Base-by-base conservation (phyloP, 2,797 vertebrate genomes). In the Tokudaia muenninki region DNA sequence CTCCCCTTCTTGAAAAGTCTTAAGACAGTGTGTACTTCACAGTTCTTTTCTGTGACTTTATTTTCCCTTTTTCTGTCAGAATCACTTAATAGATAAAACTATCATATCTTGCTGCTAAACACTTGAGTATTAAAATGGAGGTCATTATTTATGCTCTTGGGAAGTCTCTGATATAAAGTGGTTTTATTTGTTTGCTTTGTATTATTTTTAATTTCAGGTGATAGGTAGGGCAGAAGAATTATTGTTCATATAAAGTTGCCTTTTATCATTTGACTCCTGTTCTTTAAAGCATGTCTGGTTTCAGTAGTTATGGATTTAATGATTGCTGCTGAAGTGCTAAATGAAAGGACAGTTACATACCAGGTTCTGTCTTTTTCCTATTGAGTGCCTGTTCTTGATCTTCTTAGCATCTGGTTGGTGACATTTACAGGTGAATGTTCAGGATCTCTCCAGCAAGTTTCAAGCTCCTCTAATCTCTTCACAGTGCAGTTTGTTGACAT, bases 391-490 rank as follows among this genome's bases (percentile, higher is more conserved):
- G 13, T 34, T 47, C 72, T 95, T 75, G 19, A 79, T 86, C 55
- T 94, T 44, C 19, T 92, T 24, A 37, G 16, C 37, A 19, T 67
- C 63, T 65, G 10, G 75, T 79, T 77, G 52, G 67, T 82, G 61
- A 65, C 59, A 31, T 37, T 91, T 50, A 61, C 37, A 55, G 21
- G 94, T 59, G 6, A 37, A 67, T 63, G 91, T 1, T 4, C 1
- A 79, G 47, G 57, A 1, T 70, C 67, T 31, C n/a, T 90, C 94
- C 87, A 61, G 70, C 11, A 34, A 12, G 91, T 96, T 29, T 61
- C 34, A 47, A 50, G 9, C 37, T 84, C 2, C 9, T 67, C 21
- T 97, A 95, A 92, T 83, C 41, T 44, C 72, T 93, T 96, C 67
- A 17, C 0, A 41, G 21, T 0, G 5, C 57, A 80, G 34, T 21